These are phyloP conservation scores for Cryptoprocta ferox DNA, from an alignment of 2,797 vertebrate genomes.

Conservation along the genomic window DNA sequence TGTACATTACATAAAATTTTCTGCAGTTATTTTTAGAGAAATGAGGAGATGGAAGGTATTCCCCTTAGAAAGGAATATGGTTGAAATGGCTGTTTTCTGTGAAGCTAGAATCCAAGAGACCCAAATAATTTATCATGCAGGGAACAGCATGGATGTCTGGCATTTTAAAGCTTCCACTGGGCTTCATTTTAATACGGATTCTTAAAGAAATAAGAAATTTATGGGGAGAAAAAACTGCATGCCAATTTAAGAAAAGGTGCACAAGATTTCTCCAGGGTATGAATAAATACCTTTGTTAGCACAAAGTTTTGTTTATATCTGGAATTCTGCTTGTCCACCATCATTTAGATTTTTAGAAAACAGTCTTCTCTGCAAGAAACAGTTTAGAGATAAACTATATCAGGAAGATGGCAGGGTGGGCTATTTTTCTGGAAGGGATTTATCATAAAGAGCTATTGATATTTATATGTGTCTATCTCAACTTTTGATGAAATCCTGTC, in stretches of 20 bases:
- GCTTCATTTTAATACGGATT: constrained; percentile 48
- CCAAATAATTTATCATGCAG: background rate
- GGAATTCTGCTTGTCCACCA: constrained; percentile 60
- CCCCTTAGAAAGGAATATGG: background rate
- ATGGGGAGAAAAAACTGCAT: background rate
- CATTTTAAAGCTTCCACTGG: constrained; percentile 54
- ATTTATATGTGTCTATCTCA: background rate
- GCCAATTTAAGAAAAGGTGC: constrained; percentile 12
- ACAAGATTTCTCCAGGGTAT: constrained; percentile 32
- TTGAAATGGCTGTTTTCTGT: constrained; percentile 8
- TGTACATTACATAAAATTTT: background rate
- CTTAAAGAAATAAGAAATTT: constrained; percentile 55
- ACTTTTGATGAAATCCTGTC: constrained; percentile 51
- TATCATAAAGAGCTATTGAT: background rate
- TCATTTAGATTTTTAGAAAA: constrained; percentile 31
- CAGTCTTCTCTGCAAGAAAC: constrained; percentile 18
- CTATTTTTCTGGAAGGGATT: background rate
- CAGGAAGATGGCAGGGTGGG: background rate
- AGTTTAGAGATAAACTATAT: background rate
- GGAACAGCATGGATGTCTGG: background rate
- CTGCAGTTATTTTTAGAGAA: background rate
- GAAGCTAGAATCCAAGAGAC: background rate
- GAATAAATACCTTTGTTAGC: constrained; percentile 42
- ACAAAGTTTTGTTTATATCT: constrained; percentile 50
- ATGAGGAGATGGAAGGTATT: background rate